A percentile compares a stretch with the other conserved stretches of the same genome.
Evolutionary conservation across 2,797 vertebrate genomes (phyloP).

Genomic region (Anniella stebbinsi): DNA sequence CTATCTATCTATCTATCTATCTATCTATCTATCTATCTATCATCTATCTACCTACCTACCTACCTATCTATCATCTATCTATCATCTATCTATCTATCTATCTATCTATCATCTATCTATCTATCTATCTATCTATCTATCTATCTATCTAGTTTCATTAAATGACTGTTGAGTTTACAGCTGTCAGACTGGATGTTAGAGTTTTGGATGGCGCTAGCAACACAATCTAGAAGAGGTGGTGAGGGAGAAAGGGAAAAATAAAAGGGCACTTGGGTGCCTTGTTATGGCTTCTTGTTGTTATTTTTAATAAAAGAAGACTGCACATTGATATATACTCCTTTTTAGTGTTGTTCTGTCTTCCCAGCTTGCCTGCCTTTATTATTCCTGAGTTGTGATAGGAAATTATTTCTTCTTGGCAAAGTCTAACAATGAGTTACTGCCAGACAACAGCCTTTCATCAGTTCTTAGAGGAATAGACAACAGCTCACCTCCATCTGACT

Average conservation of each 20-base stretch:
- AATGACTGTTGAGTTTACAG: neutral
- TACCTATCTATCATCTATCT: no score
- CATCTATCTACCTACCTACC: no score
- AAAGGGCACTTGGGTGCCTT: neutral
- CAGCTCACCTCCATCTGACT: neutral
- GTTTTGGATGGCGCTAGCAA: neutral
- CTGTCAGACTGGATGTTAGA: neutral
- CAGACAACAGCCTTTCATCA: slow-evolving; percentile 9
- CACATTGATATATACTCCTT: neutral
- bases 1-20: no score
- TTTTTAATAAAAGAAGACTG: neutral
- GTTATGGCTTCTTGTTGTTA: neutral
- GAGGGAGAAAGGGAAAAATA: neutral
- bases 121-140: no score
- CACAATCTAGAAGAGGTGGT: neutral
- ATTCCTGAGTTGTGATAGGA: slow-evolving; percentile 1
- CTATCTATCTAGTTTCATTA: neutral
- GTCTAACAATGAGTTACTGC: slow-evolving; percentile 16
- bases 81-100: no score
- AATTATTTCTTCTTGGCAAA: slow-evolving; percentile 3
- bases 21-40: no score
- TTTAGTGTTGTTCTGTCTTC: neutral
- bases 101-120: no score
- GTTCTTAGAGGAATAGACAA: neutral
- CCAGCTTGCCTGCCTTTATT: slow-evolving; percentile 2